phyloP scores from a whole-genome alignment of 2,797 vertebrate genomes.

The Scolopax bukidnonensis region DNA sequence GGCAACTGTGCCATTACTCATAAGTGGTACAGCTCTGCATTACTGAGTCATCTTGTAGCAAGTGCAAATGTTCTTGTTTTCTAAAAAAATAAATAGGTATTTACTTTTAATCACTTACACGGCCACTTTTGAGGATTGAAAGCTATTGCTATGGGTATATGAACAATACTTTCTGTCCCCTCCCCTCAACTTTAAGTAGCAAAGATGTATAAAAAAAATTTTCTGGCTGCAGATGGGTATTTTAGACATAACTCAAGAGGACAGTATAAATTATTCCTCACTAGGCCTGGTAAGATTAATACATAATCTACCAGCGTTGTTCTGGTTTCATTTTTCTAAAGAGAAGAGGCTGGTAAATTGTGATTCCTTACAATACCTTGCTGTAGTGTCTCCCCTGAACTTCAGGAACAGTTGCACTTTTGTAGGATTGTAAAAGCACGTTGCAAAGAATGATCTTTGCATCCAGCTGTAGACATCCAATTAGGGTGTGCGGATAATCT shows the following conservation, averaged over 20 bases:
- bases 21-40: slow-evolving; percentile 6
- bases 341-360: not conserved
- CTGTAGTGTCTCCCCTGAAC: not conserved
- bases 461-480: accelerated
- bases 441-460: not conserved
- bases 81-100: not conserved
- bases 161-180: not conserved
- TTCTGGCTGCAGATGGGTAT: not conserved
- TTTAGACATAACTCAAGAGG: not conserved
- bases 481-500: not conserved
- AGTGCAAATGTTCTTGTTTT: slow-evolving; percentile 5
- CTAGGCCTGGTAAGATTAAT: not conserved
- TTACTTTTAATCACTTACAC: not conserved
- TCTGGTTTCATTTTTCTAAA: not conserved
- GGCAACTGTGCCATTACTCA: not conserved
- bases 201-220: not conserved
- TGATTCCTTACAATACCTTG: not conserved
- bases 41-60: slow-evolving; percentile 25
- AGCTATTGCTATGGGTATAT: not conserved
- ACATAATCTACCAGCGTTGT: not conserved
- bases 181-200: not conserved
- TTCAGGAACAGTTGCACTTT: not conserved
- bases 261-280: not conserved
- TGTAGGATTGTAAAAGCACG: not conserved
- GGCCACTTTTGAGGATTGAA: not conserved